Evolutionary conservation across 2,113 vertebrate genomes (phyloP).

Genomic region (Ranitomeya variabilis): DNA sequence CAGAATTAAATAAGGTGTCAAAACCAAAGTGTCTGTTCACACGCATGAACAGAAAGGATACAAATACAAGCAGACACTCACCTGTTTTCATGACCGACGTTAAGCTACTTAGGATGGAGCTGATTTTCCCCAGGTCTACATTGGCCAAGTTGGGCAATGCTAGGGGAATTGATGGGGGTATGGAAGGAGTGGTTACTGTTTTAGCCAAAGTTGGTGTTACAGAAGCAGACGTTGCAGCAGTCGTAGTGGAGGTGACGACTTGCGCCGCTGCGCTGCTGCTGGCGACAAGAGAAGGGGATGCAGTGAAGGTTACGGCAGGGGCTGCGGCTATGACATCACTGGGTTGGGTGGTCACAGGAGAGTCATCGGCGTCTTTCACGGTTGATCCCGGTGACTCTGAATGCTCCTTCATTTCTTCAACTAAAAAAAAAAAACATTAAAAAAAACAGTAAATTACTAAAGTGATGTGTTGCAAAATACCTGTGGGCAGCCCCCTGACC

Average conservation of each 20-base stretch:
- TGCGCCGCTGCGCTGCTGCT: slow-evolving; percentile 62
- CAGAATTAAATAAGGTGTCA: not conserved
- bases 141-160: slow-evolving; percentile 90
- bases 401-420: slow-evolving; percentile 85
- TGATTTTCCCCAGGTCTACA: slow-evolving; percentile 97
- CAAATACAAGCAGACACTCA: slow-evolving; percentile 65
- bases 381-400: slow-evolving; percentile 64
- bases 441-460: not conserved
- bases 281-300: slow-evolving; percentile 58
- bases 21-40: slow-evolving; percentile 56
- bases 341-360: not conserved
- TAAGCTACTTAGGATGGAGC: slow-evolving; percentile 94
- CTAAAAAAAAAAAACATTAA: slow-evolving; percentile 58
- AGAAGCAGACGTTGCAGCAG: not conserved
- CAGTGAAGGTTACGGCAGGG: slow-evolving; percentile 31
- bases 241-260: not conserved
- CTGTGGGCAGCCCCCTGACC: too few relatives aligned
- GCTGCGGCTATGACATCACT: not conserved
- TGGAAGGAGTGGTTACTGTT: slow-evolving; percentile 51
- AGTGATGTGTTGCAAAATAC: too few relatives aligned
- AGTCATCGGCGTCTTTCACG: slow-evolving; percentile 49
- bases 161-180: slow-evolving; percentile 60
- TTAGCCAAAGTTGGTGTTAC: slow-evolving; percentile 57
- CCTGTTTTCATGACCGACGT: slow-evolving; percentile 97
- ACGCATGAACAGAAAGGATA: not conserved